Base-by-base conservation (phyloP, 2,888 invertebrate species). In the Idaea aversata region DNA sequence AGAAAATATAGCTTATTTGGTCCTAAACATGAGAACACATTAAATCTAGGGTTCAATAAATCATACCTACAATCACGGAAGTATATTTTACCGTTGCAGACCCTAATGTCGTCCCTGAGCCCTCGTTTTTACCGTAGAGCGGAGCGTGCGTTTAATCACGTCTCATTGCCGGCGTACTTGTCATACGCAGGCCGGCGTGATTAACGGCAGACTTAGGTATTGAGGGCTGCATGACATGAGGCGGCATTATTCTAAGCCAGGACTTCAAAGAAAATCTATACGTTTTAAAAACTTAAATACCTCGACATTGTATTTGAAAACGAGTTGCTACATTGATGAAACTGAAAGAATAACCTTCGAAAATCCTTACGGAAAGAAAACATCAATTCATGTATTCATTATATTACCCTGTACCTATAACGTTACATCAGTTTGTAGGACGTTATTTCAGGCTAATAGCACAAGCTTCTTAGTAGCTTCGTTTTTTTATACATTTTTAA, bases 131-230 rank as follows among this genome's bases (percentile, higher is more conserved):
- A 77, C 75, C 70, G 75, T 79, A 75, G 47, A 74, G 73, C 70
- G 65, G 72, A 73, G 70, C 69, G 71, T 74, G 77, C 73, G 71
- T 77, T 77, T 77, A 76, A 77, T 77, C 75, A 77, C 72, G 74
- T 71, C 69, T 70, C 74, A 72, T 69, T 75, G 67, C 72, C 65
- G 59, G 69, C 72, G 71, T 75, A 70, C 73, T 76, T 77, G 75
- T 76, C 77, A 78, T 76, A 73, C 72, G 71, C 72, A 75, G 67
- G 65, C 65, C 67, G 64, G 47, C 67, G 70, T 71, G 74, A 73
- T 72, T 74, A 70, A 74, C 70, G 67, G 65, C 34, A 6, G 15
- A 5, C 34, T 16, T 59, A 16, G 25, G 34, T 59, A 13, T 59
- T 59, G 16, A 47, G 47, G 47, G 13, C 47, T 47, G 47, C 3